Evolutionary conservation across 2,113 vertebrate genomes (phyloP), one percentile per base, ranked within the genome.

Genomic region (Chamaetylas fuelleborni): DNA sequence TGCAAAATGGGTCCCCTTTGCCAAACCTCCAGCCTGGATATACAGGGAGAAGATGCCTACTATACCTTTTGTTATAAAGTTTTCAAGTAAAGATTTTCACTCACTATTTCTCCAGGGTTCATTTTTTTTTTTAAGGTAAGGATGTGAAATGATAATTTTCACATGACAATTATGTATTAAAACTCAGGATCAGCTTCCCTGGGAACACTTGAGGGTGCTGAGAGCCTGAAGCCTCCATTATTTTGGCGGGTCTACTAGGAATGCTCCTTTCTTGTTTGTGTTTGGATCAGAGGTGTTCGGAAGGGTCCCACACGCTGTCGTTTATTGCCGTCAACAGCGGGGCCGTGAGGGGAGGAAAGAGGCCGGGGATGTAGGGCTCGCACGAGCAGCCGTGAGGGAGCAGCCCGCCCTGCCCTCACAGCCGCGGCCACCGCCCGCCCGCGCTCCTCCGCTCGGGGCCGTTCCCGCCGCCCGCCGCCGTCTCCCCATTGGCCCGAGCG

Each of bases 41-140:
- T 33, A 25, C 42, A 8, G 0, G 0, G 24, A 9, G 7, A 5
- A 17, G 34, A 7, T 15, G 36, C 15, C n/a, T 62, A 19, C 8
- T 2, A 11, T 60, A 15, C 34, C 14, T 78, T 70, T 86, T 66
- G 72, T 90, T 67, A 79, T 42, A 14, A 86, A 43, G 79, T 90
- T 88, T 20, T 22, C 60, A 69, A 97, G 65, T 96, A 97, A 97
- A 97, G 45, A 47, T 90, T 83, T 24, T 61, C 18, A 45, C 8
- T 50, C 1, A 31, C 24, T 42, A 23, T 79, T 84, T 93, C 78
- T 83, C 19, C 6, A 6, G 7, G 6, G 10, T 54, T 86, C 1
- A 0, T 45, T 45, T 45, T 69, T 88, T 53, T 45, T 81, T 48
- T 77, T 33, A 36, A 33, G 43, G 66, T 25, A 25, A 28, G 22